These are phyloP conservation scores for Semicossyphus pulcher DNA, from an alignment of 2,113 vertebrate genomes.

Conservation along the genomic window DNA sequence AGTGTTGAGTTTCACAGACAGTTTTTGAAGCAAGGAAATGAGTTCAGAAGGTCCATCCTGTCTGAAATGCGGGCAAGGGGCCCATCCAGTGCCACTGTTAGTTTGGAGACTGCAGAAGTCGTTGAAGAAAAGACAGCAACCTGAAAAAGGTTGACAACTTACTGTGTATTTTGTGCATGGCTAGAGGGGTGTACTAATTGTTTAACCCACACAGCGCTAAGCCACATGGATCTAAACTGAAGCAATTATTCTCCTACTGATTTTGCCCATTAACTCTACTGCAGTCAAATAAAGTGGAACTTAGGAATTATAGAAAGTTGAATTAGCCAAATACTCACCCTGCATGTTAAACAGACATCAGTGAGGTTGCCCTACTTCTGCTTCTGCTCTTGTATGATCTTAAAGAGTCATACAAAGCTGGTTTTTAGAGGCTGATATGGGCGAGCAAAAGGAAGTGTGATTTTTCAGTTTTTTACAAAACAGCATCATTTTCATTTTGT, in stretches of 20 bases:
- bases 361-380: background rate
- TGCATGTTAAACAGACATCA: background rate
- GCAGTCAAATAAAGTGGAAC: background rate
- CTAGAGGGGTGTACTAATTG: background rate
- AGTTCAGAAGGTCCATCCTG: constrained; percentile 40
- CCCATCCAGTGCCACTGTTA: background rate
- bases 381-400: background rate
- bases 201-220: background rate
- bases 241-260: background rate
- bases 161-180: background rate
- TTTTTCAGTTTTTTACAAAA: too few species aligned
- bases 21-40: constrained; percentile 28
- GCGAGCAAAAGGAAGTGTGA: too few species aligned
- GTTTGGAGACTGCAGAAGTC: background rate
- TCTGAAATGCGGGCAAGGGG: background rate
- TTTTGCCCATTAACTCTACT: background rate
- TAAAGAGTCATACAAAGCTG: too few species aligned
- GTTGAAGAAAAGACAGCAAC: background rate
- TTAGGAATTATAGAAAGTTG: background rate
- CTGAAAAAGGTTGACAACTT: background rate
- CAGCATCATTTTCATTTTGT: too few species aligned
- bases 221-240: background rate
- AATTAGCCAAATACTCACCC: background rate
- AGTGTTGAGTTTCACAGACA: constrained; percentile 19
- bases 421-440: too few species aligned